These are phyloP conservation scores for Brevimyrus niger DNA, from an alignment of 2,113 vertebrate genomes.

Conservation along the genomic window DNA sequence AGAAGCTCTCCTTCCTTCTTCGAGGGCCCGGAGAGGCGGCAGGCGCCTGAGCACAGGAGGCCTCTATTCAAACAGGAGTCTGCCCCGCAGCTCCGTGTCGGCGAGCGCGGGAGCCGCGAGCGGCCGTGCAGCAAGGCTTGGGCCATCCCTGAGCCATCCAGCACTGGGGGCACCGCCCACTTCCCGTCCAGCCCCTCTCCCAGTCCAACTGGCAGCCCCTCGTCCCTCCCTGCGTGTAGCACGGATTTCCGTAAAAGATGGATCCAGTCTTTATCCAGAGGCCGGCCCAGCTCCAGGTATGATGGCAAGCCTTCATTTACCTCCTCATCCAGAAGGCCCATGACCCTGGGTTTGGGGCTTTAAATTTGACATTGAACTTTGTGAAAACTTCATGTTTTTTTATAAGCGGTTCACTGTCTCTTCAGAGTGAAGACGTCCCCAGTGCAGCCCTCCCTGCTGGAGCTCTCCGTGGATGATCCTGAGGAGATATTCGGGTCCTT, in stretches of 20 bases:
- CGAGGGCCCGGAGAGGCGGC: neutral
- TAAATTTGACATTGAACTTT: neutral
- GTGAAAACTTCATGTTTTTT: neutral
- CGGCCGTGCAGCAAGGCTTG: neutral
- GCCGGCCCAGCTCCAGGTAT: neutral
- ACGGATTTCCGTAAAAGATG: neutral
- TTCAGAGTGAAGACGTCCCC: slow-evolving; percentile 27
- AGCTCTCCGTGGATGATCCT: slow-evolving; percentile 39
- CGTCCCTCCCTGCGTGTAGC: neutral
- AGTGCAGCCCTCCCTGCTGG: slow-evolving; percentile 24
- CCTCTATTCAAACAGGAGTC: neutral
- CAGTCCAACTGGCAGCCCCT: neutral
- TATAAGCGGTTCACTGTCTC: neutral
- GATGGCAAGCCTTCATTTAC: neutral
- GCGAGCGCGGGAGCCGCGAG: neutral
- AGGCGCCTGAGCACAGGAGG: neutral
- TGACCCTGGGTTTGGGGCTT: neutral
- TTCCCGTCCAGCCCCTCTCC: neutral
- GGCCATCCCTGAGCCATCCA: neutral
- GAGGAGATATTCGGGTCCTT: slow-evolving; percentile 15
- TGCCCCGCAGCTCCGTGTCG: neutral
- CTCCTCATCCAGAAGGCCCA: neutral
- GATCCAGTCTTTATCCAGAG: neutral
- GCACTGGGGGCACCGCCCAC: neutral
- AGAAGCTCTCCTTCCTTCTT: neutral